Base-by-base conservation (phyloP, 2,888 invertebrate species). In the Malthinus flaveolus region DNA sequence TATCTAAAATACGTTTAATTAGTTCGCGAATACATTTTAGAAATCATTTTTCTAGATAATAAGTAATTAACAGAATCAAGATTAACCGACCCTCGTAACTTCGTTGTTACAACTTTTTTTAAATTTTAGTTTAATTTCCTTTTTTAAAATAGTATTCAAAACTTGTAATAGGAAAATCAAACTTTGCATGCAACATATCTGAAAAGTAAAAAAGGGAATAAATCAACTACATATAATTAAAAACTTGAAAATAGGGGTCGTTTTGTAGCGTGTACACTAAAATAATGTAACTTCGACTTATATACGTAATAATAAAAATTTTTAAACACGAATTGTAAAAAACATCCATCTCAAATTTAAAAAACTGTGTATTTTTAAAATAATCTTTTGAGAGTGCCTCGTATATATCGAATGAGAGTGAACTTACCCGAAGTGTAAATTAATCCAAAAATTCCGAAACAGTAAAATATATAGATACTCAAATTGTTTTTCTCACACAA, bases 251-350 rank as follows among this genome's bases (percentile, higher is more conserved):
- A 49, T 39, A 42, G 42, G 42, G 39, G 33, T 15, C 44, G 44
- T 44, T 11, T 10, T 34, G 33, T 51, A 11, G 50, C 50, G 50
- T 51, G 50, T 42, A 13, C 44, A 32, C 50, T 51, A 42, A 51
- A 51, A 51, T 51, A 51, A 51, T 42, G 42, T 39, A 52, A 52
- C 36, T 52, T 52, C 9, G 34, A 36, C 35, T 23, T 52, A 52
- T 52, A 52, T 35, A 52, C 45, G 45, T 45, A 45, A 45, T 36
- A 12, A 11, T 10, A 45, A 13, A 35, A 45, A 45, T 31, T 45
- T 52, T 35, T 45, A 52, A 51, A 32, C 49, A 33, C 42, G 34
- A 10, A 44, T 33, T 12, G 15, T 39, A 51, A 51, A 51, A 51
- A 47, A n/a, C 37, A 50, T 39, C 50, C 23, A 12, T 32, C 15